These are phyloP conservation scores for Brachionus manjavacas DNA, from an alignment of 1,140 invertebrate genomes.

Conservation along the genomic window DNA sequence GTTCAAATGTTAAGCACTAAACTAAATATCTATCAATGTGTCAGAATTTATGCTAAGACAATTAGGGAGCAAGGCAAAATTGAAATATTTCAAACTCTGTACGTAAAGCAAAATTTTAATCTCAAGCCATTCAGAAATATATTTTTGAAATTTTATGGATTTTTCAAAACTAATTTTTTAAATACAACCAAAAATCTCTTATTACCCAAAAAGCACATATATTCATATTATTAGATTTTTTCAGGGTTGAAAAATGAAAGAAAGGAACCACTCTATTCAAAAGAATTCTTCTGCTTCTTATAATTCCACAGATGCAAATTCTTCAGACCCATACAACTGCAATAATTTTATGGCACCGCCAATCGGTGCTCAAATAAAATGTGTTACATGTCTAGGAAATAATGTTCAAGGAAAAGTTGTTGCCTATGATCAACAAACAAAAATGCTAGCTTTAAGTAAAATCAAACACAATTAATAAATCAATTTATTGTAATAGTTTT, in stretches of 20 bases:
- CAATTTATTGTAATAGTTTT: too few species aligned
- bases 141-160: neutral
- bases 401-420: slow-evolving; percentile 40
- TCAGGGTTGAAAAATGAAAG: neutral
- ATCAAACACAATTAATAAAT: too few species aligned
- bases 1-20: neutral
- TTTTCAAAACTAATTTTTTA: neutral
- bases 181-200: neutral
- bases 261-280: neutral
- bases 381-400: slow-evolving; percentile 37
- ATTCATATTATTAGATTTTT: neutral
- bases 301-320: neutral
- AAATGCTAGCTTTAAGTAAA: slow-evolving; percentile 36
- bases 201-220: neutral
- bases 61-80: neutral
- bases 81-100: neutral
- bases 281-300: neutral
- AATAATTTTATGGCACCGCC: slow-evolving; percentile 41
- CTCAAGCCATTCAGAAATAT: neutral
- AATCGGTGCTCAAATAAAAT: slow-evolving; percentile 35
- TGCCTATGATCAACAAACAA: slow-evolving; percentile 40
- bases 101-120: neutral
- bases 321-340: slow-evolving; percentile 9
- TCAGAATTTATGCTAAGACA: neutral
- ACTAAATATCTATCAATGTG: neutral